Evolutionary conservation across 2,797 vertebrate genomes (phyloP), one percentile per base, ranked within the genome.

Genomic region (Cryptoblepharus egeriae): DNA sequence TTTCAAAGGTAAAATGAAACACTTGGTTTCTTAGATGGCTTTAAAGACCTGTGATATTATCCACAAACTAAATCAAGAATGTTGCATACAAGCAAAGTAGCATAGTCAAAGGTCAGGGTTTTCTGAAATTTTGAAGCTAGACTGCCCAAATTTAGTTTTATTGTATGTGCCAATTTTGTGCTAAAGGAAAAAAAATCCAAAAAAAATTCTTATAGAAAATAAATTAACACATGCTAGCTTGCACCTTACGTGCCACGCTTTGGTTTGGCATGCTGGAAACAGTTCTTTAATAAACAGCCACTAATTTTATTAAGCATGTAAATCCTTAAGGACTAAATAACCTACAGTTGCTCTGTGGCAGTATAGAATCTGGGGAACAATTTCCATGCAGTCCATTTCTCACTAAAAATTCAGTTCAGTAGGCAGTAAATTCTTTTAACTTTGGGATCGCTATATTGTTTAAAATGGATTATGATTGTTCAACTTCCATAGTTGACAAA

Each of bases 111-210:
- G 39, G 9, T 26, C 52, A 32, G 16, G 30, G 30, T 30, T 65
- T 65, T 20, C 13, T 35, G 7, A 81, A 81, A 45, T 88, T 37
- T 87, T 71, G 55, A 85, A 80, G 80, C 37, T 49, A 26, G 2
- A 11, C 5, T 75, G 75, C 73, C 87, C 81, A 55, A 16, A 88
- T 85, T 88, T 79, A 79, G 49, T 71, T 87, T 90, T 85, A 79
- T 85, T 87, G 73, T 67, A 86, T 67, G 65, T 24, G 61, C 1
- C 9, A n/a, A n/a, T n/a, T n/a, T n/a, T n/a, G n/a, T 15, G 22
- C 28, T 58, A 80, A 9, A 15, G 20, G 16, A 4, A 67, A 68
- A 60, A 77, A 28, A 0, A 75, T 39, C 76, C 78, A 76, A 58
- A 74, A 58, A 16, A 3, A 3, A 81, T 86, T 49, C 22, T 61